Base-by-base conservation (phyloP, 2,797 vertebrate species). In the Gallinago solitaria region DNA sequence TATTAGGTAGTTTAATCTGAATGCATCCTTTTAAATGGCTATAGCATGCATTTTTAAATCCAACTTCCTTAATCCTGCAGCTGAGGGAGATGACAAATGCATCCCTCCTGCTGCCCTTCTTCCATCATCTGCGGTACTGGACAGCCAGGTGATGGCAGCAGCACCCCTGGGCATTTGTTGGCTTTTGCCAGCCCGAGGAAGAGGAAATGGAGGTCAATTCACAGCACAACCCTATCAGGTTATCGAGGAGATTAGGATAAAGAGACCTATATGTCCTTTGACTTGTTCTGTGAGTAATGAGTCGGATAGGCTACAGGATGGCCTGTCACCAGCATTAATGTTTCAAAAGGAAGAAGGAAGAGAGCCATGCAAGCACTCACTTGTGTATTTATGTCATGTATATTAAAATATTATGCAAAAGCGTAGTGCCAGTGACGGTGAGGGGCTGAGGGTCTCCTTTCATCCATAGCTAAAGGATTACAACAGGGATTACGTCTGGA, bases 381-480 rank as follows among this genome's bases (percentile, higher is more conserved):
- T 88, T 76, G 13, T 82, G 39, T 25, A 70, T 78, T 84, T 89
- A 56, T 78, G 35, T 35, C 50, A 78, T 30, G 43, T 60, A 17
- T 77, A 77, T 80, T 77, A 71, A 93, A 96, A 78, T 78, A 79
- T 21, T 30, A 35, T 67, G 25, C 28, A 57, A 28, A 87, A 86
- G 11, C 41, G 41, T 61, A 71, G 12, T 45, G 9, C 70, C 50
- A 79, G 21, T 64, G 45, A 67, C 7, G 23, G 63, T 27, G 77
- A 83, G 37, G 48, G 69, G 10, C 9, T 57, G 65, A 70, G 39
- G 59, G 43, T 80, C 65, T 93, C 80, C 63, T 96, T 96, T 95
- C 68, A 93, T 88, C 48, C 57, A 54, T 43, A 80, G 75, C 45
- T 90, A 81, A 92, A 89, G 83, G 87, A 93, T 97, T 95, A 95